Conservation (phyloP, 2,888 invertebrate species). For the Thereva unica region DNA sequence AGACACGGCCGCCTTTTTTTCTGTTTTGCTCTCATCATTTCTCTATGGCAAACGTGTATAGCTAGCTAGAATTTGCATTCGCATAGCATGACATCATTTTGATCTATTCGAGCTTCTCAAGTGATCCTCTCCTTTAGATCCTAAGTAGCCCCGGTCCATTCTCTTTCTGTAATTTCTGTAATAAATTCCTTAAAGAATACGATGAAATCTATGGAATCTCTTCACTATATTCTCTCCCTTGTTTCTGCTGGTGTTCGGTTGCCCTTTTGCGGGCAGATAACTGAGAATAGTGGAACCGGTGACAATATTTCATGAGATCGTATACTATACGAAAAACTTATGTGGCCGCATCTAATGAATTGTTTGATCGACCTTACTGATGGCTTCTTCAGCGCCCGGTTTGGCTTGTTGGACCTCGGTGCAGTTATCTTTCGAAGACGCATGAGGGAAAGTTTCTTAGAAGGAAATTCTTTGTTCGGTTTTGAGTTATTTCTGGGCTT, state of each 20-base stretch:
- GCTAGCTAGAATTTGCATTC: conserved; percentile 6
- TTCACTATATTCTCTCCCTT: not conserved
- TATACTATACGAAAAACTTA: conserved; percentile 7
- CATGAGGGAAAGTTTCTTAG: conserved; percentile 7
- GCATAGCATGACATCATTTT: conserved; percentile 24
- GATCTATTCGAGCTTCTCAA: conserved; percentile 27
- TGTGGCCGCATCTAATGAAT: conserved; percentile 27
- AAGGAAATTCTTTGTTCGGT: conserved; percentile 10
- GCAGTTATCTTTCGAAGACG: conserved; percentile 3
- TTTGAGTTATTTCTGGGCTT: not conserved
- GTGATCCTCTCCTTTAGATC: conserved; percentile 25
- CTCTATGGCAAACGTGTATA: not conserved
- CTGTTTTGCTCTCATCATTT: not conserved
- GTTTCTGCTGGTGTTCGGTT: conserved; percentile 18
- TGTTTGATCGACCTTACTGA: conserved; percentile 33
- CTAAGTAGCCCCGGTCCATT: conserved; percentile 19
- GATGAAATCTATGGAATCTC: conserved; percentile 26
- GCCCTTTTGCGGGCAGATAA: conserved; percentile 25
- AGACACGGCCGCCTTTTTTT: not conserved
- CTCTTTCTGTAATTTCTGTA: conserved; percentile 2
- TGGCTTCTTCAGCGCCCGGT: conserved; percentile 24
- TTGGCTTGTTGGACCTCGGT: conserved; percentile 15
- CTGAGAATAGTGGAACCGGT: conserved; percentile 18
- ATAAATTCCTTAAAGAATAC: conserved; percentile 15
- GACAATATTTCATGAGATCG: conserved; percentile 25